Evolutionary conservation across 92 coral and sea anemone species (phyloP).

Genomic region (Epizoanthus illoricatus): DNA sequence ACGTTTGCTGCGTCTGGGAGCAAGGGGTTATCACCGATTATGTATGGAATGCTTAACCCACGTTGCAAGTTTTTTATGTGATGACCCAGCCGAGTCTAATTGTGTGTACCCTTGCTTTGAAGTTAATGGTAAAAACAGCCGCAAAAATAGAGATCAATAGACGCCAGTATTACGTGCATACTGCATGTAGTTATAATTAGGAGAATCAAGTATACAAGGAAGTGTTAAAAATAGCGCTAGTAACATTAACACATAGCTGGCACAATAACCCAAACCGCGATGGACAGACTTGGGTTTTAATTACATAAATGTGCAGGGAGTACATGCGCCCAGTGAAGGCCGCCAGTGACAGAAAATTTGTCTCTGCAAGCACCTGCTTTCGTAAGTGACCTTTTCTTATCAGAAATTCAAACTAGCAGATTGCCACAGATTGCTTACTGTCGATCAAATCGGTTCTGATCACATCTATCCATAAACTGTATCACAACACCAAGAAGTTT

Average conservation of each 20-base stretch:
- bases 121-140: not conserved
- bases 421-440: not conserved
- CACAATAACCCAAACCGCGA: not conserved
- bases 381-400: not conserved
- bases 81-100: not conserved
- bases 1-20: not conserved
- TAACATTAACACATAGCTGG: not conserved
- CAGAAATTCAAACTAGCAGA: conserved; percentile 11
- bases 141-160: not conserved
- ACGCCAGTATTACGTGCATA: not conserved
- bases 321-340: too few species aligned
- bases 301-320: not conserved
- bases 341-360: not conserved
- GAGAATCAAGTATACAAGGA: not conserved
- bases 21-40: conserved; percentile 2
- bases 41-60: not conserved
- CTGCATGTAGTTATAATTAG: not conserved
- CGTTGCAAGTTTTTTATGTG: not conserved
- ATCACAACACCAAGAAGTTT: too few species aligned
- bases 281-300: not conserved
- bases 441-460: not conserved
- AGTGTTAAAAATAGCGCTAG: not conserved
- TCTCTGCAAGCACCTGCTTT: not conserved
- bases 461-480: too few species aligned
- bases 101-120: not conserved